Conservation (phyloP, 2,888 invertebrate species). For the Steinernema scapterisci region DNA sequence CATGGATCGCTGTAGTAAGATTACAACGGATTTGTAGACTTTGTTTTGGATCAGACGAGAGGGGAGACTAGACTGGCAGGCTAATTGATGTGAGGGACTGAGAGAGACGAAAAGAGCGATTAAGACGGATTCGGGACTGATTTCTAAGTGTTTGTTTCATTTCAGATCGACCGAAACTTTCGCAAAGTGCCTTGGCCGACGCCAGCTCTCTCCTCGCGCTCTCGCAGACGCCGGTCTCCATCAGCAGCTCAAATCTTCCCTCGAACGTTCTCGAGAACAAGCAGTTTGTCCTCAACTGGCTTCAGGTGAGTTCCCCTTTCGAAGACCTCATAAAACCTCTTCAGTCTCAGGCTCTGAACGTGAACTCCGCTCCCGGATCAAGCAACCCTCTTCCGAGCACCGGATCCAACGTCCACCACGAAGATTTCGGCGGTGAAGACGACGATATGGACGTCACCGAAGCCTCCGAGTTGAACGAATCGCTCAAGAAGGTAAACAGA, state of each 20-base stretch:
- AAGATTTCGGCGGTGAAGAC: conserved; percentile 41
- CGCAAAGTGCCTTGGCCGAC: conserved; percentile 58
- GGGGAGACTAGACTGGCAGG: too few species aligned
- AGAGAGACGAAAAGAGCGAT: too few species aligned
- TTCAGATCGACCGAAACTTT: conserved; percentile 32
- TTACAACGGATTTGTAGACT: not conserved
- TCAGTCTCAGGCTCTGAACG: conserved; percentile 43
- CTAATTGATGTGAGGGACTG: too few species aligned
- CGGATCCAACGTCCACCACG: conserved; percentile 44
- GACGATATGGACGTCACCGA: conserved; percentile 64
- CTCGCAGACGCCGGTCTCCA: conserved; percentile 48
- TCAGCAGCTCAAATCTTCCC: conserved; percentile 37
- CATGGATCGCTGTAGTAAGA: too few species aligned
- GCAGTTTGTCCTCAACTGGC: conserved; percentile 67
- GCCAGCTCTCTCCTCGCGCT: conserved; percentile 66
- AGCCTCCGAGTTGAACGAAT: conserved; percentile 49
- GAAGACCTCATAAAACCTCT: not conserved
- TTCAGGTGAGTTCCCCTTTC: conserved; percentile 53
- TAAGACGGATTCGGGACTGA: too few species aligned
- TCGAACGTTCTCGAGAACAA: conserved; percentile 62
- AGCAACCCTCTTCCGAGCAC: conserved; percentile 34
- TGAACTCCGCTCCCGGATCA: conserved; percentile 39
- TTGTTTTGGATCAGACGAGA: not conserved
- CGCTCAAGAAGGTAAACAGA: conserved; percentile 37
- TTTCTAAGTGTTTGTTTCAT: too few species aligned